Evolutionary conservation across 1,140 invertebrate species (phyloP).

Genomic region (Hycleus cichorii): DNA sequence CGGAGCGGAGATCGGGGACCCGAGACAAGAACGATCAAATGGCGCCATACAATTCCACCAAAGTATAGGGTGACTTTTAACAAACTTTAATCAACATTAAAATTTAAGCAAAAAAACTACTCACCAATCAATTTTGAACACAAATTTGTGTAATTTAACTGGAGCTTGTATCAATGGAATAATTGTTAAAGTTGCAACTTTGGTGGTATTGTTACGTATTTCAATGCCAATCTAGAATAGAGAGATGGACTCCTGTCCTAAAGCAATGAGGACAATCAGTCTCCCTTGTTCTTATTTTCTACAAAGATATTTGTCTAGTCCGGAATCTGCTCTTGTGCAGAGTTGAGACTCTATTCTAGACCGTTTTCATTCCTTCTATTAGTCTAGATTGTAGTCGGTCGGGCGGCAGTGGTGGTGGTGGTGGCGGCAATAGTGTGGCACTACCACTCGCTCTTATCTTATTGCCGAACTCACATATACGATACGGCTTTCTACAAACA

Average conservation of each 20-base stretch:
- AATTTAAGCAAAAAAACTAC: no score
- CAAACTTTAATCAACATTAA: no score
- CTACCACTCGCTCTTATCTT: constrained; percentile 4
- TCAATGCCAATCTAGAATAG: constrained; percentile 30
- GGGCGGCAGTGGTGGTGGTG: constrained; percentile 1
- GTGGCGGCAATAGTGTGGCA: no score
- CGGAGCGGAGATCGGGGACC: constrained; percentile 24
- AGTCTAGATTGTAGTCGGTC: constrained; percentile 22
- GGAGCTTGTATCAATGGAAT: background rate
- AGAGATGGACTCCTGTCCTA: constrained; percentile 38
- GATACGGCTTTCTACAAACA: background rate
- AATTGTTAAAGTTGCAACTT: background rate
- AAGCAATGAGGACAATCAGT: constrained; percentile 43
- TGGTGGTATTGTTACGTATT: constrained; percentile 22
- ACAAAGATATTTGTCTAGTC: constrained; percentile 34
- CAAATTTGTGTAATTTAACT: no score
- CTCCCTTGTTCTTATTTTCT: constrained; percentile 38
- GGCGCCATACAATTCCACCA: constrained; percentile 22
- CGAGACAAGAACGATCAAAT: constrained; percentile 17
- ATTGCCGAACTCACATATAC: constrained; percentile 8
- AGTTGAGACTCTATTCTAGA: constrained; percentile 23
- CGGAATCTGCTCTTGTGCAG: constrained; percentile 27
- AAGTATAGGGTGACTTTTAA: background rate
- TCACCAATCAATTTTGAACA: no score
- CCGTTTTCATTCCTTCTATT: constrained; percentile 23